Evolutionary conservation across 2,888 invertebrate species (phyloP), one percentile per base, ranked within the genome.

Genomic region (Caenorhabditis sp.): DNA sequence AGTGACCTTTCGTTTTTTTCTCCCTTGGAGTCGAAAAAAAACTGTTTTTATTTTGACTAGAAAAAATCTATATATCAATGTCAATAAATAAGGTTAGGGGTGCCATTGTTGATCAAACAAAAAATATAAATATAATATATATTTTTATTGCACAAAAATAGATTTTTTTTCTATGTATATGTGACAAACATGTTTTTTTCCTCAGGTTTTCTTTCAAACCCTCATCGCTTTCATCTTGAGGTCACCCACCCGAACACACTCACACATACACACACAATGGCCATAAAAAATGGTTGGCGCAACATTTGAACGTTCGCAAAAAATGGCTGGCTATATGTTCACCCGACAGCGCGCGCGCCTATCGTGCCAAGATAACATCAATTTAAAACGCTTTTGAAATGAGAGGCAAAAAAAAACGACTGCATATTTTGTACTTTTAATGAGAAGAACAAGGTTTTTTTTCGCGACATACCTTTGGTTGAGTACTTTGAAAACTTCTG

Each of bases 401-500:
- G 58, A 58, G 64, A 62, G 59, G 56, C 52, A 61, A 59, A 25
- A 49, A 56, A 56, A 36, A 63, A 63, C 20, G 23, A 63, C 59
- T 38, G 17, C 26, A 59, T 10, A 59, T 70, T 70, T 70, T 66
- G 52, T 36, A 59, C 58, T 20, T 52, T 36, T 59, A 36, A n/a
- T 38, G 26, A n/a, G 26, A 27, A 25, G 17, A 14, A 5, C n/a
- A 56, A 26, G 12, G n/a, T n/a, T n/a, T n/a, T 27, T 7, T 52
- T 7, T 10, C n/a, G 56, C 26, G 17, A 38, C 63, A 25, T 12
- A 85, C 86, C 83, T 87, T 87, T n/a, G 87, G 87, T 60, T 87
- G 87, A 8, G 87, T 87, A 69, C 81, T 81, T 63, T 86, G 84
- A 68, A 85, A 87, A 56, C 80, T 81, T 59, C 86, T 63, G 8